Evolutionary conservation across 2,888 invertebrate species (phyloP), one percentile per base, ranked within the genome.

Genomic region (Perithous albicinctus): DNA sequence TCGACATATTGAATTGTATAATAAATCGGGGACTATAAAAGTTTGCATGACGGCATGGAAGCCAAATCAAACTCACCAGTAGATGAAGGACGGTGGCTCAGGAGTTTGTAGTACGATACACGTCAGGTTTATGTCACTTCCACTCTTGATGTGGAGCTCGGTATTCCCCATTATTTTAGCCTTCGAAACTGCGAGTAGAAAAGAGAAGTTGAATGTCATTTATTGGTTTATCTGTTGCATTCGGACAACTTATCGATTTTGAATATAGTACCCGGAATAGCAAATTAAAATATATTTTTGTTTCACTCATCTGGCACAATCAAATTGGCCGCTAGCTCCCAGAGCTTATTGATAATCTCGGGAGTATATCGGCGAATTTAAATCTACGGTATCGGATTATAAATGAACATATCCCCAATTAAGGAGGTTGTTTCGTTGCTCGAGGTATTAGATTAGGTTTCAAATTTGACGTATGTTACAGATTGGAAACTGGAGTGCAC

Each of bases 71-170:
- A 91, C 90, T 91, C 83, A 92, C 91, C 90, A 89, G 88, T 88
- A 94, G 89, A 95, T 95, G 94, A 95, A 97, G 94, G 96, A 96
- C 82, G 97, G 96, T 59, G 96, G 96, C 91, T 96, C 96, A 38
- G 96, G 96, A 82, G 96, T 96, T 94, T 97, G 95, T 89, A 96
- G 95, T 83, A 97, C 97, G 90, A 97, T 95, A 94, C 97, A 97
- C 89, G 97, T 98, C 93, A 98, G 95, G 94, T 97, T 98, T 94
- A 98, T 97, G 94, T 97, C 97, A 91, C 97, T 97, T 88, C 97
- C 97, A 90, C 97, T 97, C 92, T 97, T 96, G 93, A 98, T 97
- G 94, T 96, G 97, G 92, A 97, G 94, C 93, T 97, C 97, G 38
- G 96, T 95, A 90, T 97, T 97, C 56, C 97, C 96, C 91, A 96